Conservation (phyloP, 2,888 invertebrate genomes). For the Tryphoninae sp. region DNA sequence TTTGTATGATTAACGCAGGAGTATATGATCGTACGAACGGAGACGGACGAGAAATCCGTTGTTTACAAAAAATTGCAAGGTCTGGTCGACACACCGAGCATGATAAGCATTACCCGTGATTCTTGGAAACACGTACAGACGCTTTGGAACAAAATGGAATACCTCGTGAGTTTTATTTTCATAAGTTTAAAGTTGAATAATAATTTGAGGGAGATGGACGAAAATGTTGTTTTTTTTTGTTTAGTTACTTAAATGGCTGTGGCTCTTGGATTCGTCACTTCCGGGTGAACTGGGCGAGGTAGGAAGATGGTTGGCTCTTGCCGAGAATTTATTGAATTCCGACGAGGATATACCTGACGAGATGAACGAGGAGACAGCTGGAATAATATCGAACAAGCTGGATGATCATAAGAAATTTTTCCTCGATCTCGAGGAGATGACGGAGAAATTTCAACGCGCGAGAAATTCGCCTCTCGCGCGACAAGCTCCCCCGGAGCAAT, state of each 20-base stretch:
- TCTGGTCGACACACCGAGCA: constrained; percentile 90
- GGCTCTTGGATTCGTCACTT: constrained; percentile 92
- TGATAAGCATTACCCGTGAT: constrained; percentile 91
- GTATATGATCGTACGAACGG: constrained; percentile 89
- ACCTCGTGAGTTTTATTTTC: constrained; percentile 76
- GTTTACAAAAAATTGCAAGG: constrained; percentile 90
- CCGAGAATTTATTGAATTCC: constrained; percentile 90
- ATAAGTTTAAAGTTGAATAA: neutral
- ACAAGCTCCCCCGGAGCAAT: constrained; percentile 89
- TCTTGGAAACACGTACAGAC: constrained; percentile 93
- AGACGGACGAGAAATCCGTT: constrained; percentile 88
- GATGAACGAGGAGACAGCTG: constrained; percentile 94
- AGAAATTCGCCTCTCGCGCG: constrained; percentile 86
- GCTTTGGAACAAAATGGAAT: constrained; percentile 91
- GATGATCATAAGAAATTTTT: constrained; percentile 96
- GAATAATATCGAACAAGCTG: constrained; percentile 92
- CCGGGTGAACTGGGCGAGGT: constrained; percentile 93
- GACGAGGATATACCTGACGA: constrained; percentile 90
- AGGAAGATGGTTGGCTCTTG: constrained; percentile 95
- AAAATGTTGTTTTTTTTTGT: constrained; percentile 2
- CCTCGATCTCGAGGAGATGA: constrained; percentile 89
- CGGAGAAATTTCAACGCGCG: constrained; percentile 90
- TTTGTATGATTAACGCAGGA: constrained; percentile 82
- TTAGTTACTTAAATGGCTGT: constrained; percentile 92
- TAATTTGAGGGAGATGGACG: neutral